Evolutionary conservation across 1,140 invertebrate species (phyloP).

Genomic region (Centruroides vittatus): DNA sequence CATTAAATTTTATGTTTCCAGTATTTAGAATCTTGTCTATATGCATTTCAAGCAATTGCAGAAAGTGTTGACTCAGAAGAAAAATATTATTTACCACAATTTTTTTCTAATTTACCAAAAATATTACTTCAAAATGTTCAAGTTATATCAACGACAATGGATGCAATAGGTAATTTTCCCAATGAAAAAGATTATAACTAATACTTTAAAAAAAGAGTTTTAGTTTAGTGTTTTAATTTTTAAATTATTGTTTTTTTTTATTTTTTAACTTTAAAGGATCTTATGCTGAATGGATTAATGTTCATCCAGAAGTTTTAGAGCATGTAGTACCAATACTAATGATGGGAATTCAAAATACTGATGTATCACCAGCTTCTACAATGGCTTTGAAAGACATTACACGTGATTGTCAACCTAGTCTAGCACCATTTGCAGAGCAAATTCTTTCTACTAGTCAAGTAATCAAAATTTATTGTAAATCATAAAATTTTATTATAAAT

Average conservation of each 20-base stretch:
- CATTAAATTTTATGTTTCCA: conserved; percentile 24
- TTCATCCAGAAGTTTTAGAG: conserved; percentile 39
- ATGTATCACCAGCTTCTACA: conserved; percentile 59
- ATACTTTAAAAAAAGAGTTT: background rate
- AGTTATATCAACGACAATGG: conserved; percentile 49
- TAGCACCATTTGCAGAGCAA: conserved; percentile 53
- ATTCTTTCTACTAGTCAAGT: conserved; percentile 47
- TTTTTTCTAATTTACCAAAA: conserved; percentile 47
- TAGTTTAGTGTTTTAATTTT: background rate
- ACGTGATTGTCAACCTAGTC: conserved; percentile 52
- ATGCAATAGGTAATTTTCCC: conserved; percentile 45
- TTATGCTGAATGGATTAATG: conserved; percentile 66
- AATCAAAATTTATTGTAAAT: background rate
- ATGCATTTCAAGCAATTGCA: conserved; percentile 62
- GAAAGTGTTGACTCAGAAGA: conserved; percentile 53
- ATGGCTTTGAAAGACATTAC: conserved; percentile 75
- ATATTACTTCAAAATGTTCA: conserved; percentile 44
- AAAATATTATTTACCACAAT: conserved; percentile 41
- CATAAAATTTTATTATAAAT: background rate
- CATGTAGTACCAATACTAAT: conserved; percentile 47
- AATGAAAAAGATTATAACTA: background rate
- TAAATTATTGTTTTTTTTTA: conserved; percentile 4
- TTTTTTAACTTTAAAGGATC: conserved; percentile 20
- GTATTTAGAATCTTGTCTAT: conserved; percentile 59
- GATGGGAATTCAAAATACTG: conserved; percentile 46